phyloP scores from a whole-genome alignment of 2,113 vertebrate species.

The Lepidothrix coronata region DNA sequence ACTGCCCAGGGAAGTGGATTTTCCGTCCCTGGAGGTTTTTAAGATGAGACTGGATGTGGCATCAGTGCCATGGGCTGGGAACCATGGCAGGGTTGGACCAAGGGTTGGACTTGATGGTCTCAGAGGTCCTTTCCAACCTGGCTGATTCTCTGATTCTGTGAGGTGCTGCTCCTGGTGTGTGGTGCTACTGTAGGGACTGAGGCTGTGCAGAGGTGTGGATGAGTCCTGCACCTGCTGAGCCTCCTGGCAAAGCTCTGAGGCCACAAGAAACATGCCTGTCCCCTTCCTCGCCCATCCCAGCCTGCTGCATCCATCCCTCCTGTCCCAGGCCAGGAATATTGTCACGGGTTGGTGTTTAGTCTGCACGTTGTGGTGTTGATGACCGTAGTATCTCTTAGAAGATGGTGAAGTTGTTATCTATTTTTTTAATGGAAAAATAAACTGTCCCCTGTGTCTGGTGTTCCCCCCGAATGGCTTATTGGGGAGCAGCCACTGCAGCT shows the following conservation, averaged over 20 bases:
- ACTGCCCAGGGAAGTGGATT: no score
- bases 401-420: slow-evolving; percentile 54
- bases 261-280: neutral
- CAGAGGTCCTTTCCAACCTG: no score
- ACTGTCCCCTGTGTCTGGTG: neutral
- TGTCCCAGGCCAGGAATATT: neutral
- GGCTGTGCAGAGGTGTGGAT: neutral
- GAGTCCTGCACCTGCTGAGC: neutral
- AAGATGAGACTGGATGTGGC: no score
- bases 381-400: slow-evolving; percentile 37
- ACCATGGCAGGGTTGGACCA: no score
- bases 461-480: rapidly evolving
- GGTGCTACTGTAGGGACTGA: neutral
- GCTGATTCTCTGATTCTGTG: no score
- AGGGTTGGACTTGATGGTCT: no score
- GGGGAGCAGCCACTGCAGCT: neutral
- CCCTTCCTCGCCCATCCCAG: neutral
- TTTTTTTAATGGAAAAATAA: slow-evolving; percentile 71
- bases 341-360: neutral
- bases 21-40: no score
- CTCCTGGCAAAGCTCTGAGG: neutral
- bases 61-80: no score
- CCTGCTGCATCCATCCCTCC: neutral
- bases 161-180: neutral
- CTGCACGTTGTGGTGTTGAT: slow-evolving; percentile 47